Percentiles rank a stretch among this genome's conserved stretches.
Evolutionary conservation across 2,888 invertebrate species (phyloP).

Genomic region (Himalopsyche tibetana): DNA sequence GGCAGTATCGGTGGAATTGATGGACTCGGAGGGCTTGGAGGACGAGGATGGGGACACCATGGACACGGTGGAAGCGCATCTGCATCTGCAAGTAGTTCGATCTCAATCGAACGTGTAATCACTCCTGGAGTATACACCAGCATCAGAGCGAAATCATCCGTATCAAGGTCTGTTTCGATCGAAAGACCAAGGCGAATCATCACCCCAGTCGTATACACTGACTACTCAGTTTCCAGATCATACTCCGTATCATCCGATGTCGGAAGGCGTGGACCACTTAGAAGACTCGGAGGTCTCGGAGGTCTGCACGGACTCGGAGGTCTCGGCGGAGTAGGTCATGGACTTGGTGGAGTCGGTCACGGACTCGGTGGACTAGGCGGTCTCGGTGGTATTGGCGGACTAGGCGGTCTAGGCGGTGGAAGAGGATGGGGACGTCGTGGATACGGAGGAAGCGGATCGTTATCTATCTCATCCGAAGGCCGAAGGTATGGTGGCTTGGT

Average conservation of each 20-base stretch:
- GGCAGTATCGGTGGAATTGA: slow-evolving; percentile 22
- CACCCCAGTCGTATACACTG: slow-evolving; percentile 46
- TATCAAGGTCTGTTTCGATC: slow-evolving; percentile 25
- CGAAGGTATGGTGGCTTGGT: too few relatives aligned
- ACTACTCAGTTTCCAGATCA: slow-evolving; percentile 44
- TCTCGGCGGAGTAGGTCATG: too few relatives aligned
- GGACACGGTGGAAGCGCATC: slow-evolving; percentile 46
- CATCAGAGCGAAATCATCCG: neutral
- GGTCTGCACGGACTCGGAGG: too few relatives aligned
- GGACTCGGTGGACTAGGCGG: too few relatives aligned
- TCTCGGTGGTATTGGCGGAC: too few relatives aligned
- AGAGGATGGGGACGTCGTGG: too few relatives aligned
- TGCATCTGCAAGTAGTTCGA: slow-evolving; percentile 46
- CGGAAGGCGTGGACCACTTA: neutral
- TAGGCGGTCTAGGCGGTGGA: too few relatives aligned
- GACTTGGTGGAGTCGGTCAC: too few relatives aligned
- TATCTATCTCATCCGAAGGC: too few relatives aligned
- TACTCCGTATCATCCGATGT: slow-evolving; percentile 31
- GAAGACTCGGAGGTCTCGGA: neutral
- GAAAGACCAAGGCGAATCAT: slow-evolving; percentile 39
- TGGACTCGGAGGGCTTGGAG: neutral
- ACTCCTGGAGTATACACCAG: neutral
- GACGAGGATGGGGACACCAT: neutral
- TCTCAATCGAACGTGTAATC: slow-evolving; percentile 43
- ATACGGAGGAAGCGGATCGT: too few relatives aligned